Percentiles rank a stretch among this genome's conserved stretches.
Evolutionary conservation across 92 coral and sea anemone species (phyloP).

Genomic region (Nematostella vectensis): DNA sequence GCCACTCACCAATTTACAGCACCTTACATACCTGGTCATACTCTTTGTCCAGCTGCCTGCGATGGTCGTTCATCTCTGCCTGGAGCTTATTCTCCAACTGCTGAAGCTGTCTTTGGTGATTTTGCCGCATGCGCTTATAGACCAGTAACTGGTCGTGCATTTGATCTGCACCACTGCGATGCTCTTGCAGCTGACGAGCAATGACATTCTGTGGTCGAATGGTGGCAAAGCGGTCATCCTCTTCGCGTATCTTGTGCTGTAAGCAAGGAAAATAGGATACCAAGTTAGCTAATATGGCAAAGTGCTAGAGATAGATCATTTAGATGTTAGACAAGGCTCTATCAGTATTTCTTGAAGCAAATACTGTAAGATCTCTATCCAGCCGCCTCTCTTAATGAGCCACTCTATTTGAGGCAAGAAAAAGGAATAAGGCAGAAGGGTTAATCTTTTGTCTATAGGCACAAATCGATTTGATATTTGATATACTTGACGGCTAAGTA

Average conservation of each 20-base stretch:
- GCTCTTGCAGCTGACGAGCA: constrained; percentile 84
- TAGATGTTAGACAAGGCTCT: no score
- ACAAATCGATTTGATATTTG: no score
- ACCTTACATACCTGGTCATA: constrained; percentile 67
- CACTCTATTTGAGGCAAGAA: no score
- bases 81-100: constrained; percentile 72
- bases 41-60: constrained; percentile 79
- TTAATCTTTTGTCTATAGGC: no score
- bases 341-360: no score
- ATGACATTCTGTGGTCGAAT: constrained; percentile 95
- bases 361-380: no score
- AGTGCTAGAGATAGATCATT: not conserved
- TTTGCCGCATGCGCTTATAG: constrained; percentile 91
- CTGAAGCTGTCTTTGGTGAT: constrained; percentile 79
- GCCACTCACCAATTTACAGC: not conserved
- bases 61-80: constrained; percentile 95
- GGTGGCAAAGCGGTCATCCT: constrained; percentile 95
- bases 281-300: not conserved
- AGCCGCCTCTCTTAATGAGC: no score
- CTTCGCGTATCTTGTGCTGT: constrained; percentile 51
- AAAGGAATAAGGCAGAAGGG: no score
- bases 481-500: no score
- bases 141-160: constrained; percentile 92
- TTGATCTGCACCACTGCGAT: constrained; percentile 71
- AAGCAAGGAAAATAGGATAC: constrained; percentile 5